A percentile compares a stretch with the other conserved stretches of the same genome.
Conservation (phyloP, 2,113 vertebrate genomes). For the Bucco capensis region DNA sequence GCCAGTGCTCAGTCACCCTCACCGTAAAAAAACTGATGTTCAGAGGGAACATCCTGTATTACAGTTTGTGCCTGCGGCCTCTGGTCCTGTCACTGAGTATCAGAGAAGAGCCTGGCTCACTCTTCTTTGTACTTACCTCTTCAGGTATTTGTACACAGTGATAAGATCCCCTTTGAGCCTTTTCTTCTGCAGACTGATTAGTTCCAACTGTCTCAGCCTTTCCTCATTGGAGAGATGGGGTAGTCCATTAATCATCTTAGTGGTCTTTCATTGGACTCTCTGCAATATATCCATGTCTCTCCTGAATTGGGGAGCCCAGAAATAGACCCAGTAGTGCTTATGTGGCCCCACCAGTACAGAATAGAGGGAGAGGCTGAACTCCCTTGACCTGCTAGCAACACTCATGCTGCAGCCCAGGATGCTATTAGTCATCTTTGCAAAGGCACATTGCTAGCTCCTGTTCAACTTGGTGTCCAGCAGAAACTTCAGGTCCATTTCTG, state of each 20-base stretch:
- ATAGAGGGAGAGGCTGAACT: not conserved
- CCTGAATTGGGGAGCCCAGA: not conserved
- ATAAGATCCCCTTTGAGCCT: not conserved
- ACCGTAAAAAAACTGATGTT: not conserved
- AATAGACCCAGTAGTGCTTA: not conserved
- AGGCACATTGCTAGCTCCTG: not conserved
- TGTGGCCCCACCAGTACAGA: not conserved
- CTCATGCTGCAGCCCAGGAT: not conserved
- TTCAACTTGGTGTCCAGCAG: not conserved
- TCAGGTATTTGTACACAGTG: not conserved
- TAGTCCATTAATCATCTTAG: not conserved
- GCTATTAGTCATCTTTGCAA: not conserved
- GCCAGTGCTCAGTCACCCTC: not conserved
- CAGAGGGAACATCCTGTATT: not conserved
- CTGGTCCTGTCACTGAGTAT: not conserved
- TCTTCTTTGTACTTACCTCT: not conserved
- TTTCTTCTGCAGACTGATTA: not conserved
- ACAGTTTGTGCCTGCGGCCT: not conserved
- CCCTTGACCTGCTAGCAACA: not conserved
- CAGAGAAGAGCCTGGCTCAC: not conserved
- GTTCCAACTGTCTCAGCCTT: not conserved
- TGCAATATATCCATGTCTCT: not conserved
- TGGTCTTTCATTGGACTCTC: not conserved
- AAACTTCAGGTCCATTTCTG: not conserved
- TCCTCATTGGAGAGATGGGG: not conserved